A percentile compares a stretch with the other conserved stretches of the same genome.
Conservation (phyloP, 2,113 vertebrate species). For the Eidolon helvum region DNA sequence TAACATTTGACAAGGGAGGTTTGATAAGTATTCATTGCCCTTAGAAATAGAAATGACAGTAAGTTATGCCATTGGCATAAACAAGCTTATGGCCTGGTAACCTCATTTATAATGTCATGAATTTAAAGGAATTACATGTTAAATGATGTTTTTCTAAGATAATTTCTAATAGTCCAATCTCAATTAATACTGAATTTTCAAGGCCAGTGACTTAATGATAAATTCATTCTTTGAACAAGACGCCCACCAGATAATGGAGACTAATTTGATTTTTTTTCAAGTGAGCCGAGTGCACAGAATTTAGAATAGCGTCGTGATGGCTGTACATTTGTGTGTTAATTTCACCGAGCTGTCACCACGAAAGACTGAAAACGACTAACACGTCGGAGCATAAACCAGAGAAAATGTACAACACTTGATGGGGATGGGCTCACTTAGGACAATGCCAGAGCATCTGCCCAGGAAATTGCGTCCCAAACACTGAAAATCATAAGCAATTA, state of each 20-base stretch:
- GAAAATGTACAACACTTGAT: conserved; percentile 66
- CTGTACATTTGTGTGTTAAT: conserved; percentile 81
- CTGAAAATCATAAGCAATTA: conserved; percentile 82
- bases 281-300: conserved; percentile 55
- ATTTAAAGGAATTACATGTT: not conserved
- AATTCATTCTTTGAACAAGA: conserved; percentile 55
- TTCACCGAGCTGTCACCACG: conserved; percentile 72
- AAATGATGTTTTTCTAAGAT: not conserved
- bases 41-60: not conserved
- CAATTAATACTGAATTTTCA: conserved; percentile 78
- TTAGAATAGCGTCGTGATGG: conserved; percentile 67
- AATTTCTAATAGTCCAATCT: conserved; percentile 60
- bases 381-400: conserved; percentile 74
- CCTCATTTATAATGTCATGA: not conserved
- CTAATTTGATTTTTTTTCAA: conserved; percentile 73
- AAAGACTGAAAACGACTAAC: conserved; percentile 76
- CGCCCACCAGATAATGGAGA: conserved; percentile 54
- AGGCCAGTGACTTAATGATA: conserved; percentile 48
- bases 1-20: not conserved
- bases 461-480: conserved; percentile 82
- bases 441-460: conserved; percentile 75
- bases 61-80: not conserved
- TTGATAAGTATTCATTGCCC: not conserved
- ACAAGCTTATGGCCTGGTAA: not conserved
- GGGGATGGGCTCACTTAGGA: conserved; percentile 69